Percentiles rank a stretch among this genome's conserved stretches.
Evolutionary conservation across 2,888 invertebrate genomes (phyloP).

Genomic region (Acleris laterana): DNA sequence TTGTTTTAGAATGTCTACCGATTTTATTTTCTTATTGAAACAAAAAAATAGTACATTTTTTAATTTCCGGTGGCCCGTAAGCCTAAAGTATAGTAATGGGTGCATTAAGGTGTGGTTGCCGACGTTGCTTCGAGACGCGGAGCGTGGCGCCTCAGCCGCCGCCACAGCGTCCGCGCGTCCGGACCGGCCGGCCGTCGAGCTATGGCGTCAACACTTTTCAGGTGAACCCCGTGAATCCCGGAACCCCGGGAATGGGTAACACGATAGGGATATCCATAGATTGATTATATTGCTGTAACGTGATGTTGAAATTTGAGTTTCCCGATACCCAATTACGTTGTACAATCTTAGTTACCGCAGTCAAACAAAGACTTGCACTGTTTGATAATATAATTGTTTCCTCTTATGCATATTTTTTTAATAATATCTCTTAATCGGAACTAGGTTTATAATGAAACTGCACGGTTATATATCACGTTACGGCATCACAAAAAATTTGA

Average conservation of each 20-base stretch:
- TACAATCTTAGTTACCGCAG: no score
- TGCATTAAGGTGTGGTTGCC: slow-evolving; percentile 64
- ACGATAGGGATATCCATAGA: neutral
- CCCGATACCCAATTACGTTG: no score
- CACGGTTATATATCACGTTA: neutral
- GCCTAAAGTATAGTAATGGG: neutral
- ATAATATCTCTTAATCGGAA: no score
- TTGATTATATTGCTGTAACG: neutral
- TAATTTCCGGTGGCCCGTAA: neutral
- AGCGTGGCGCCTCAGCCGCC: slow-evolving; percentile 52
- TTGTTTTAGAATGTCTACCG: no score
- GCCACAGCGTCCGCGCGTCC: slow-evolving; percentile 45
- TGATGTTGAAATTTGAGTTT: neutral
- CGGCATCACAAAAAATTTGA: neutral
- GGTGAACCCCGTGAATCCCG: slow-evolving; percentile 43
- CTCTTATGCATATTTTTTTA: no score
- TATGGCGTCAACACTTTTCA: slow-evolving; percentile 61
- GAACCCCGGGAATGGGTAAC: no score
- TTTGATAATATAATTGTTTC: no score
- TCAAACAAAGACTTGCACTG: no score
- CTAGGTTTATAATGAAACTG: no score
- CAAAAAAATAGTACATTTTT: no score
- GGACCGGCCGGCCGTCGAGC: slow-evolving; percentile 47
- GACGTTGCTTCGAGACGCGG: slow-evolving; percentile 68
- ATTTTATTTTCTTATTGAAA: no score